These are phyloP conservation scores for Anthopleura sola DNA, from an alignment of 64 coral and sea anemone genomes.

Conservation along the genomic window DNA sequence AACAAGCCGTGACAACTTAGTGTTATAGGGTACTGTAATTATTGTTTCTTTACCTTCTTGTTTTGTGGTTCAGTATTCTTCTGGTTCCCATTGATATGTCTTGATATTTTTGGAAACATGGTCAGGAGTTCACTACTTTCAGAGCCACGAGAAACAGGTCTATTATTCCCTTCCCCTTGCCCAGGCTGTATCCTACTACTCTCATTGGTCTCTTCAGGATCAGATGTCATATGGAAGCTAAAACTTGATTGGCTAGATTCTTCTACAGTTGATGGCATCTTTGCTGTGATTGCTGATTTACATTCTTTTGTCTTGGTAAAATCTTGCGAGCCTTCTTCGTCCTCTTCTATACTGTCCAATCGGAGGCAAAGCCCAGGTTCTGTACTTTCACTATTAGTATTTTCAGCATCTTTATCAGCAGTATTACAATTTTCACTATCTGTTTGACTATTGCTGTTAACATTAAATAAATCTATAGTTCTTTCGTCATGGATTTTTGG, in stretches of 20 bases:
- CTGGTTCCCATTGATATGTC: constrained; percentile 32
- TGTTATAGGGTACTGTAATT: too few relatives aligned
- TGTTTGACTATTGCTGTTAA: constrained; percentile 12
- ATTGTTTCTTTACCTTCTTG: not conserved
- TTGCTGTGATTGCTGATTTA: constrained; percentile 1
- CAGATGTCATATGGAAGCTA: constrained; percentile 32
- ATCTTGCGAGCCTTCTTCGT: not conserved
- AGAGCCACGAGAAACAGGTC: not conserved
- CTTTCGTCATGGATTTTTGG: constrained; percentile 2
- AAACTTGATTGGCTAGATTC: constrained; percentile 69
- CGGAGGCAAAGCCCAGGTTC: constrained; percentile 36
- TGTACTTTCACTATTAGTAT: not conserved
- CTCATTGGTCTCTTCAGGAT: constrained; percentile 76
- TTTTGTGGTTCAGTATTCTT: not conserved
- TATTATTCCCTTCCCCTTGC: constrained; percentile 49
- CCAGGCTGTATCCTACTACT: constrained; percentile 72
- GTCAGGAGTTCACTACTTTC: constrained; percentile 56
- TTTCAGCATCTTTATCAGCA: not conserved
- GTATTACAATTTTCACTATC: not conserved
- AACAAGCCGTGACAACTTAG: too few relatives aligned
- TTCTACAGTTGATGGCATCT: constrained; percentile 18
- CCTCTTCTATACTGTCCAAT: constrained; percentile 58
- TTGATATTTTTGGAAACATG: constrained; percentile 49
- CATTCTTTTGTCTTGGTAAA: constrained; percentile 21
- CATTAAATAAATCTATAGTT: constrained; percentile 36